A percentile compares a stretch with the other conserved stretches of the same genome.
phyloP scores from a whole-genome alignment of 2,113 vertebrate species.

The Xiphophorus hellerii region DNA sequence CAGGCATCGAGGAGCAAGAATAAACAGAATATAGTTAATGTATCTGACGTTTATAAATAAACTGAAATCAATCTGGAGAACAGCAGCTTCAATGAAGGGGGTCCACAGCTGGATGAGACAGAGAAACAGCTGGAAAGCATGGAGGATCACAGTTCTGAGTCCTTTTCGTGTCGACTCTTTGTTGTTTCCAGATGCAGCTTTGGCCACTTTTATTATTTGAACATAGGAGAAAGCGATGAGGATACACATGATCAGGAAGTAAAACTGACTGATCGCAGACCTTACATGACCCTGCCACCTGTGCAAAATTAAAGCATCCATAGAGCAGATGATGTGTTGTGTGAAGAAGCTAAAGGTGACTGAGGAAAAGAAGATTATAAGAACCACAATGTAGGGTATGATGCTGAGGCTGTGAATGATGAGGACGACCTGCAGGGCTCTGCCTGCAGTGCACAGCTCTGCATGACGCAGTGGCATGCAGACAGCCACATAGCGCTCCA shows the following conservation, averaged over 20 bases:
- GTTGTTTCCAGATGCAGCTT: constrained; percentile 43
- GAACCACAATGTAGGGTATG: background rate
- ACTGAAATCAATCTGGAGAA: background rate
- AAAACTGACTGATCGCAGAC: constrained; percentile 33
- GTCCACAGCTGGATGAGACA: constrained; percentile 63
- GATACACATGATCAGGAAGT: constrained; percentile 60
- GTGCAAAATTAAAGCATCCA: constrained; percentile 16
- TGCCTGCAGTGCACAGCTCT: constrained; percentile 47
- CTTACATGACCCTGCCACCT: constrained; percentile 58
- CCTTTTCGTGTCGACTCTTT: constrained; percentile 58
- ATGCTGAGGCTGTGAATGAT: constrained; percentile 39
- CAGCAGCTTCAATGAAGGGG: constrained; percentile 51
- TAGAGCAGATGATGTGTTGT: background rate
- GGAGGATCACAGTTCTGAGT: constrained; percentile 64
- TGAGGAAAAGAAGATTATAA: constrained; percentile 5
- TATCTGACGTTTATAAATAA: constrained; percentile 20
- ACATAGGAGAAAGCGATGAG: constrained; percentile 57
- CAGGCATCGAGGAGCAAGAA: constrained; percentile 42
- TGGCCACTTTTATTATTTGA: constrained; percentile 61
- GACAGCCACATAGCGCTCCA: constrained; percentile 34
- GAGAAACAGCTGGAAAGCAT: constrained; percentile 67
- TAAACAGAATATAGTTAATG: constrained; percentile 48
- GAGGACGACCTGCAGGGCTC: constrained; percentile 12
- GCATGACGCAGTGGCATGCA: constrained; percentile 57
- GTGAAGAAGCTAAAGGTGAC: constrained; percentile 10